Percentiles rank a stretch among this genome's conserved stretches.
Evolutionary conservation across 2,113 vertebrate species (phyloP).

Genomic region (Herpetotheres cachinnans): DNA sequence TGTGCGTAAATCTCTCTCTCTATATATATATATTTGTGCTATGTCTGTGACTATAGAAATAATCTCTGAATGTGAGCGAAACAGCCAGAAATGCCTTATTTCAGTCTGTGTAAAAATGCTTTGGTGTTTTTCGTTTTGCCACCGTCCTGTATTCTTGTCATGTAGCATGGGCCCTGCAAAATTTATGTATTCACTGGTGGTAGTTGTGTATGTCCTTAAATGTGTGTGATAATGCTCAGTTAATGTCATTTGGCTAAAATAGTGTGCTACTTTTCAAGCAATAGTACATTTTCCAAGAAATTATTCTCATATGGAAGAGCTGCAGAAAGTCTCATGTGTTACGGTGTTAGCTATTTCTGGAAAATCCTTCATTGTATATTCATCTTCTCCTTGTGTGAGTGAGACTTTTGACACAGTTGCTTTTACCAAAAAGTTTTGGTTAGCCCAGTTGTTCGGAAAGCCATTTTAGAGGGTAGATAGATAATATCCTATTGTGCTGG

Average conservation of each 20-base stretch:
- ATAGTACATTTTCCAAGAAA: background rate
- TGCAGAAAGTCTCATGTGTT: background rate
- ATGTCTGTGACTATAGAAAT: background rate
- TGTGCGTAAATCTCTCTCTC: background rate
- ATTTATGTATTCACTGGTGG: background rate
- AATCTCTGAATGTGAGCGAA: background rate
- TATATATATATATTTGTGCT: background rate
- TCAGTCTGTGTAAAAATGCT: background rate
- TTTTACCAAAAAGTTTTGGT: background rate
- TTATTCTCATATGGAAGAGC: background rate
- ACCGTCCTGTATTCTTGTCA: background rate
- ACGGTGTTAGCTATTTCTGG: background rate
- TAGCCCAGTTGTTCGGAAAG: background rate
- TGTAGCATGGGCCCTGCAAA: background rate
- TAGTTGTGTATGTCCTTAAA: background rate
- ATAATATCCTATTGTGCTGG: background rate
- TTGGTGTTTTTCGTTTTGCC: background rate
- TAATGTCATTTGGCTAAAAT: background rate
- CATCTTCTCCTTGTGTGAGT: background rate
- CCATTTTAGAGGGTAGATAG: background rate
- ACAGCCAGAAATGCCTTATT: background rate
- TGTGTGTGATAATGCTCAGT: background rate
- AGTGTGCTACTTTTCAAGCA: background rate
- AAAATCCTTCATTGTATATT: background rate
- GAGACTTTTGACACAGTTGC: background rate